Evolutionary conservation across 1,140 invertebrate genomes (phyloP), one percentile per base, ranked within the genome.

Genomic region (Palaemon carinicauda): DNA sequence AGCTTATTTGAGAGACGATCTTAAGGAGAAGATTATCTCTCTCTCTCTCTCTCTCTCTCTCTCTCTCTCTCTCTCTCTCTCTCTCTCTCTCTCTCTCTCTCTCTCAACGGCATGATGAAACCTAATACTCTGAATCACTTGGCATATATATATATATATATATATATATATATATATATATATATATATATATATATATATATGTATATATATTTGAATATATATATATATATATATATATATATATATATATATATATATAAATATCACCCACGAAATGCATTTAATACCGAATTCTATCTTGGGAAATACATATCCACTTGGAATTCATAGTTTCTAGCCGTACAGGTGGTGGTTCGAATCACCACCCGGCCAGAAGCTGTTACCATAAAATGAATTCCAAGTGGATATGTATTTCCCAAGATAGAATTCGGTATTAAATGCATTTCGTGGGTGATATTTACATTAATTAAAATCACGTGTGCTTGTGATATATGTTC

Each of bases 1-100:
- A n/a, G n/a, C n/a, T 14, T 14, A 14, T 14, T 14, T 54, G n/a
- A n/a, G 14, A 54, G 53, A 14, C 14, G 53, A 21, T 69, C 65
- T 69, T 29, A 27, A 21, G 24, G 21, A 27, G 21, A 27, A 21
- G 24, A 21, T n/a, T n/a, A n/a, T n/a, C 53, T 69, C 65, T 69
- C 65, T 69, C 65, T 69, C 65, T 69, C 65, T 69, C 65, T 69
- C 65, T 69, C 65, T 69, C 65, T 69, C 65, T 69, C 65, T 69
- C 65, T 69, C 65, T 69, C 65, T 69, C 65, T 69, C 65, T 69
- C 65, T 69, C 65, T 69, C 65, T 69, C 65, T 69, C 65, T 69
- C 65, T 69, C 65, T 54, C 53, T 54, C 53, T 54, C 53, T 54
- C 53, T 54, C 53, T 54, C 53, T 54, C 53, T 54, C 53, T 54